Base-by-base conservation (phyloP, 2,888 invertebrate species). In the Phragmatobia fuliginosa region DNA sequence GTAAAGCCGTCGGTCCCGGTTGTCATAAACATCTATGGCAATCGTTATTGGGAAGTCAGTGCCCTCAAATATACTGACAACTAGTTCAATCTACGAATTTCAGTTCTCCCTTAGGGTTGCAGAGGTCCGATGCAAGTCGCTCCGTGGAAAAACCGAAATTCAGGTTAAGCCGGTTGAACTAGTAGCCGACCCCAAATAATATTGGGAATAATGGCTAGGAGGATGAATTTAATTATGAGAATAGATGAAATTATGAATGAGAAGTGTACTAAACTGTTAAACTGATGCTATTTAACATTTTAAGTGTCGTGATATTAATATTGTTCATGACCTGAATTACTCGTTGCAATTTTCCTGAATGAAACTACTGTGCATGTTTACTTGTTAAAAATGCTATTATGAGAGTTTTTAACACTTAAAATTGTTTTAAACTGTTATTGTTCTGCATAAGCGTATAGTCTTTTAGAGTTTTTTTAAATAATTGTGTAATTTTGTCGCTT, bases 311-410 rank as follows among this genome's bases (percentile, higher is more conserved):
- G 56, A 56, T 63, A 58, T 33, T 25, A 41, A 62, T 28, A 61
- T 61, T 61, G 21, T 45, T n/a, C 45, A 31, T 45, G 68, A 68
- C 58, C 68, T 62, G 56, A 31, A 68, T 68, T 58, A 36, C 56
- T 68, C 25, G 58, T 59, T 45, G 58, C 63, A 68, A 1, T 68
- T 62, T 45, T 45, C 41, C 58, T 59, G 63, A 45, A 58, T 25
- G 41, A 45, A 59, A 67, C 31, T 67, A 38, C 62, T 67, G 6
- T 28, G 36, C 59, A 16, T 33, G 16, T 61, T 49, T 33, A 61
- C 36, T 61, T 67, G n/a, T 56, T 60, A 49, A n/a, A n/a, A 61
- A 61, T 61, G 45, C 66, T 6, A 66, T 66, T 66, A 38, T 59
- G n/a, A 8, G 38, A 18, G 31, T 3, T 25, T 66, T 41, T 32